phyloP scores from a whole-genome alignment of 1,140 invertebrate genomes.

The Hycleus cichorii region DNA sequence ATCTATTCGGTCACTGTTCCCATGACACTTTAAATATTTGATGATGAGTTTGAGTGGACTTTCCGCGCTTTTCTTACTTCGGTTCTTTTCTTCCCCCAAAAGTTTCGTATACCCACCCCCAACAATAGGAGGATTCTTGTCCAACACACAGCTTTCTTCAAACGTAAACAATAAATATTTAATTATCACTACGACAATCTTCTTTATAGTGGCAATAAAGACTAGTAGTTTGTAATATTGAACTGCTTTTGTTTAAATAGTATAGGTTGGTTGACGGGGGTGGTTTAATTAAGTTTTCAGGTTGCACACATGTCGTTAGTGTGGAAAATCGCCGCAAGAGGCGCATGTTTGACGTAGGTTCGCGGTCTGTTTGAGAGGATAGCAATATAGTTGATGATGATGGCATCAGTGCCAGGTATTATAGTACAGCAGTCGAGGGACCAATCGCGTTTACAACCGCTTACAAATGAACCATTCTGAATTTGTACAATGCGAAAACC shows the following conservation, averaged over 20 bases:
- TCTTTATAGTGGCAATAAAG: too few relatives aligned
- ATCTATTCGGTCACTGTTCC: too few relatives aligned
- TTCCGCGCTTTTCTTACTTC: too few relatives aligned
- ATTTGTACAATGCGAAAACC: neutral
- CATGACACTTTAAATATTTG: too few relatives aligned
- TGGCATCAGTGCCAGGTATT: constrained; percentile 34
- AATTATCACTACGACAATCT: too few relatives aligned
- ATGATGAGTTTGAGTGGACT: too few relatives aligned
- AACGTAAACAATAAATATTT: too few relatives aligned
- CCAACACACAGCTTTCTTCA: too few relatives aligned
- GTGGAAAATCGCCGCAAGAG: constrained; percentile 22
- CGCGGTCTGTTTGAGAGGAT: constrained; percentile 38
- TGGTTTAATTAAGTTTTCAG: constrained; percentile 33
- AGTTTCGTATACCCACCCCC: too few relatives aligned
- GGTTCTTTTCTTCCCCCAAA: too few relatives aligned
- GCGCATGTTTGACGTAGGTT: constrained; percentile 21
- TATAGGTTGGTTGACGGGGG: neutral
- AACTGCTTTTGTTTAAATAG: neutral
- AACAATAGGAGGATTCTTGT: too few relatives aligned
- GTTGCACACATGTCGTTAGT: constrained; percentile 30
- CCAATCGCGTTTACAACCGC: constrained; percentile 37
- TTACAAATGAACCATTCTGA: constrained; percentile 28
- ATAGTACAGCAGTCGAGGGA: constrained; percentile 37
- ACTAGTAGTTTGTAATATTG: too few relatives aligned
- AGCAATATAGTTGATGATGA: constrained; percentile 42